These are phyloP conservation scores for Threskiornis aethiopicus DNA, from an alignment of 2,797 vertebrate genomes.

Conservation along the genomic window DNA sequence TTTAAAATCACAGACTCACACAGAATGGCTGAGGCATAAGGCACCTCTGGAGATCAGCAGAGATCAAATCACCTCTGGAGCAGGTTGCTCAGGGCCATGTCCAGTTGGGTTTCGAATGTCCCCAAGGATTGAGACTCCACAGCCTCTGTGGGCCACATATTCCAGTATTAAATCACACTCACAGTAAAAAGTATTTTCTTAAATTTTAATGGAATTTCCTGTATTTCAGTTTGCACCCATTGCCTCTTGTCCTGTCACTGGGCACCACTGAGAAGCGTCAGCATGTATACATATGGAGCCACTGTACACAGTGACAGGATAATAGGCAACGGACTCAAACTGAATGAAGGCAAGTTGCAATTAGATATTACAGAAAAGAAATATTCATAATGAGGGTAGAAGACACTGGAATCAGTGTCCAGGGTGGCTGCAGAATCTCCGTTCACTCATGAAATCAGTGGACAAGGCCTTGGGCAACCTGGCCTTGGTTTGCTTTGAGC, in stretches of 20 bases:
- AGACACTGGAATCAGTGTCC: rapidly evolving
- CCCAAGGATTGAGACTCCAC: not conserved
- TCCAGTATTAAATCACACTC: not conserved
- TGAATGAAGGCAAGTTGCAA: not conserved
- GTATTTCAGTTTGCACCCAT: not conserved
- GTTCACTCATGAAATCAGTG: not conserved
- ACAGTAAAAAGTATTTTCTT: not conserved
- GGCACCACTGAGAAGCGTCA: not conserved
- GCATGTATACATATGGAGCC: not conserved
- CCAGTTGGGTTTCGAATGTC: rapidly evolving
- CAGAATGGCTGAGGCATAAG: not conserved
- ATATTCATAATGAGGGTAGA: not conserved
- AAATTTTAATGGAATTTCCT: not conserved
- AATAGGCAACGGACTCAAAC: not conserved
- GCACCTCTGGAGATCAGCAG: not conserved
- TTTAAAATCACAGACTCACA: not conserved
- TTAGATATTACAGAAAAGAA: not conserved
- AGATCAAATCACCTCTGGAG: not conserved
- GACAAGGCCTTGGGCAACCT: not conserved
- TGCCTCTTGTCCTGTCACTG: not conserved
- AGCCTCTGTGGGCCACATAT: not conserved
- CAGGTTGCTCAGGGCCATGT: not conserved
- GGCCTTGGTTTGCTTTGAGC: not conserved
- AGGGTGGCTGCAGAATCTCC: rapidly evolving
- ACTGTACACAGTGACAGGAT: not conserved